Evolutionary conservation across 2,888 invertebrate species (phyloP), one percentile per base, ranked within the genome.

Genomic region (Pyrrhopygopsis socrates): DNA sequence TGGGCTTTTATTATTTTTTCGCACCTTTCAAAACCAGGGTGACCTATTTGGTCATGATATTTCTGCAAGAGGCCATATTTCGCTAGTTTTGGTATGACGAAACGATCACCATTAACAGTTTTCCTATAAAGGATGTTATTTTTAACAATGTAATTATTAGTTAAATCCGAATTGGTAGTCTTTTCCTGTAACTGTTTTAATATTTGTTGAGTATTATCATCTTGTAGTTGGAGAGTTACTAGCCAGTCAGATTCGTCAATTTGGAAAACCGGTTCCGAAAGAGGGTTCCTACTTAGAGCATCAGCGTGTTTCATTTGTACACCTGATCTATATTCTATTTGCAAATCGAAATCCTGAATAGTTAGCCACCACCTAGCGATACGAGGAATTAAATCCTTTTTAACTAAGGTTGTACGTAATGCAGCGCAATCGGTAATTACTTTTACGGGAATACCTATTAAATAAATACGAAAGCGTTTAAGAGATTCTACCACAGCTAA

Each of bases 11-110:
- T 88, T 60, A 89, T 81, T 24, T 91, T 75, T 9, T 96, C 54
- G 6, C 95, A 96, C 63, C 94, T 95, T 18, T 96, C 95, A 0
- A 95, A 65, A 0, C 93, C 95, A 80, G 95, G 93, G 81, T 97
- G 96, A 5, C 96, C 96, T 18, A 94, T 81, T n/a, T 96, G 94
- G 63, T 96, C 96, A 67, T 96, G 96, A 58, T 93, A 77, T 54
- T 86, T 88, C 27, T 83, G 85, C 30, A 85, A 18, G 3, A 89
- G 22, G 4, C 79, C 75, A 22, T 68, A 89, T 20, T 83, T 78
- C 2, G 86, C 87, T 24, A 73, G 54, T 63, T 86, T 84, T 18
- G 86, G 85, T 2, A 89, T 74, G 2, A 89, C 79, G 30, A 81
- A 76, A 0, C 81, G 74, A 3, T 75, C 68, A 1, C 81, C 75